Evolutionary conservation across 1,140 invertebrate genomes (phyloP).

Genomic region (Maconellicoccus hirsutus): DNA sequence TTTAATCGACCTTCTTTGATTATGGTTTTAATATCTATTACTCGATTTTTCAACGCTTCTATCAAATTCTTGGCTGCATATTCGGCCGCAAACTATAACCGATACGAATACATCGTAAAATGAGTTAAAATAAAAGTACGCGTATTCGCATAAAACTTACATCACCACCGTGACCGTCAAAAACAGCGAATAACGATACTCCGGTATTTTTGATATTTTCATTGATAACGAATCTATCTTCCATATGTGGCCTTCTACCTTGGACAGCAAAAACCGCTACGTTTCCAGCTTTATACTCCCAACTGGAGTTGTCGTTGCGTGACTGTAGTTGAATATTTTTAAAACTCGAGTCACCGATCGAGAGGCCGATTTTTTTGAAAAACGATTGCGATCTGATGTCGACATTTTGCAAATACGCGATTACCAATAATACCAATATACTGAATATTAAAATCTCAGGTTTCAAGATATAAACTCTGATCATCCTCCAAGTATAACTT

Average conservation of each 20-base stretch:
- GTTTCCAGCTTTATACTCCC: conserved; percentile 60
- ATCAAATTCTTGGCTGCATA: conserved; percentile 73
- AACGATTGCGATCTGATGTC: conserved; percentile 64
- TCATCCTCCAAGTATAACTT: conserved; percentile 56
- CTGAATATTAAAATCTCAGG: conserved; percentile 59
- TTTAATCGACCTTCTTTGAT: conserved; percentile 33
- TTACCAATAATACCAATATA: conserved; percentile 50
- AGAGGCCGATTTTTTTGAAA: conserved; percentile 54
- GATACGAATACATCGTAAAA: conserved; percentile 22
- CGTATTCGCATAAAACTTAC: conserved; percentile 37
- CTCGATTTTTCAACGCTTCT: conserved; percentile 59
- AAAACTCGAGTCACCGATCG: conserved; percentile 42
- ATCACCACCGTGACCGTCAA: conserved; percentile 91
- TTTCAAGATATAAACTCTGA: conserved; percentile 58
- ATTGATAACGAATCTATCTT: conserved; percentile 77
- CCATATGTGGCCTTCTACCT: conserved; percentile 79
- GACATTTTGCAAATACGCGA: conserved; percentile 63
- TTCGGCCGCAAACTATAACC: conserved; percentile 69
- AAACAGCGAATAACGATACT: conserved; percentile 78
- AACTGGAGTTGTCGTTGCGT: conserved; percentile 43
- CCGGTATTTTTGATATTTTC: conserved; percentile 60
- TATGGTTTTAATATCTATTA: conserved; percentile 55
- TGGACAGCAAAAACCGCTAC: conserved; percentile 79
- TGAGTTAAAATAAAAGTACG: background rate
- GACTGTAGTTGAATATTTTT: conserved; percentile 37